These are phyloP conservation scores for Trissolcus japonicus DNA, from an alignment of 2,888 invertebrate species.

Conservation along the genomic window DNA sequence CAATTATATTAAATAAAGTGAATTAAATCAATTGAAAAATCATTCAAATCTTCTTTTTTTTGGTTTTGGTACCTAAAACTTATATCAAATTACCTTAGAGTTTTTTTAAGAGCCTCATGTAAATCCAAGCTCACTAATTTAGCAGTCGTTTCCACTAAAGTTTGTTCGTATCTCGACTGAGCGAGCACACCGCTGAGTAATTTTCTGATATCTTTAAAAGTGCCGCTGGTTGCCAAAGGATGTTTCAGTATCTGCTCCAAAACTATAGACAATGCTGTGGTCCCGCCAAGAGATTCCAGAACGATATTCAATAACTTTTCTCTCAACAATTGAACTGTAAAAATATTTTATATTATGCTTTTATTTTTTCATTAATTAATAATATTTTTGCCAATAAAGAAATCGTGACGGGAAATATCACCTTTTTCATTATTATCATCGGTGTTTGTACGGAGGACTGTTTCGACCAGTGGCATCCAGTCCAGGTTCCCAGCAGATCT, in stretches of 20 bases:
- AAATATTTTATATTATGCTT: conserved; percentile 4
- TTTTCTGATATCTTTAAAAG: conserved; percentile 81
- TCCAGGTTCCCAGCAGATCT: conserved; percentile 72
- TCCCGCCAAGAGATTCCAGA: conserved; percentile 72
- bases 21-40: neutral
- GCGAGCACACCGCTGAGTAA: conserved; percentile 83
- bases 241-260: conserved; percentile 79
- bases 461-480: conserved; percentile 74
- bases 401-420: conserved; percentile 20
- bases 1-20: neutral
- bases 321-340: conserved; percentile 67
- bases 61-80: neutral
- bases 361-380: neutral
- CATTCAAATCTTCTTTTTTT: neutral
- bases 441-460: conserved; percentile 67
- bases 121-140: conserved; percentile 83
- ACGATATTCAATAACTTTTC: conserved; percentile 72
- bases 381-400: neutral
- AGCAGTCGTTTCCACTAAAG: conserved; percentile 83
- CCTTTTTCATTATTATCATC: conserved; percentile 64
- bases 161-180: conserved; percentile 86
- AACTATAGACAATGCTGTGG: conserved; percentile 78
- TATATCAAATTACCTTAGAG: conserved; percentile 64
- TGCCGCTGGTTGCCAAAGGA: conserved; percentile 77
- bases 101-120: conserved; percentile 77